phyloP scores from a whole-genome alignment of 2,888 invertebrate species.

The Lepidochrysops patricia region DNA sequence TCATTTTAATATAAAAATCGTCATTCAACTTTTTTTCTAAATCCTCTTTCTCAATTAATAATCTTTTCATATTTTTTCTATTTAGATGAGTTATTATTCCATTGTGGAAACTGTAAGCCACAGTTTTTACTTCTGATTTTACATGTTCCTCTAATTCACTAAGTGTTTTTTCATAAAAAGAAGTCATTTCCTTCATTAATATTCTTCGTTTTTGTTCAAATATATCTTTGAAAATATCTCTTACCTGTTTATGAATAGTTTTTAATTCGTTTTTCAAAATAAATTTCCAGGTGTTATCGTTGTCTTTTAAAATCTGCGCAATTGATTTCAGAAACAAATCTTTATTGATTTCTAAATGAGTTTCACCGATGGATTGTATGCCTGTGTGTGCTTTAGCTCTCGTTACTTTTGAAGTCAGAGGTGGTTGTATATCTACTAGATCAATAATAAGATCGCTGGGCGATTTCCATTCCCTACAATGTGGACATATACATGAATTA shows the following conservation, averaged over 20 bases:
- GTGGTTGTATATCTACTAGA: conserved; percentile 48
- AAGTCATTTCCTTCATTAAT: conserved; percentile 44
- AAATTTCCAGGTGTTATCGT: conserved; percentile 49
- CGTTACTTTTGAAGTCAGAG: conserved; percentile 62
- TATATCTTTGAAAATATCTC: conserved; percentile 39
- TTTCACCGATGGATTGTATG: conserved; percentile 52
- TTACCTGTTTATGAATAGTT: conserved; percentile 39
- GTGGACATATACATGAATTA: neutral
- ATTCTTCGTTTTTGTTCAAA: conserved; percentile 43
- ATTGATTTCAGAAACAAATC: conserved; percentile 36
- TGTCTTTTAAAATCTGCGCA: conserved; percentile 38
- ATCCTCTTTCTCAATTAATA: conserved; percentile 38
- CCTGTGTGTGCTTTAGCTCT: conserved; percentile 59
- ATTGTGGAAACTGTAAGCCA: conserved; percentile 38
- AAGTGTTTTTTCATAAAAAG: conserved; percentile 51
- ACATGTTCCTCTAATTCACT: conserved; percentile 50
- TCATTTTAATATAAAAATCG: conserved; percentile 38
- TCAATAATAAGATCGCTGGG: conserved; percentile 60
- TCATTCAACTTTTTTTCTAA: conserved; percentile 39
- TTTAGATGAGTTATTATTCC: conserved; percentile 46
- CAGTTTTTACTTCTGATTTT: conserved; percentile 39
- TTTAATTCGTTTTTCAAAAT: conserved; percentile 44
- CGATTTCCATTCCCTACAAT: conserved; percentile 44
- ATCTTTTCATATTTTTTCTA: conserved; percentile 42
- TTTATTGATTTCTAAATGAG: conserved; percentile 40